A percentile compares a stretch with the other conserved stretches of the same genome.
phyloP scores from a whole-genome alignment of 2,797 vertebrate genomes.

The Syngnathus acus region DNA sequence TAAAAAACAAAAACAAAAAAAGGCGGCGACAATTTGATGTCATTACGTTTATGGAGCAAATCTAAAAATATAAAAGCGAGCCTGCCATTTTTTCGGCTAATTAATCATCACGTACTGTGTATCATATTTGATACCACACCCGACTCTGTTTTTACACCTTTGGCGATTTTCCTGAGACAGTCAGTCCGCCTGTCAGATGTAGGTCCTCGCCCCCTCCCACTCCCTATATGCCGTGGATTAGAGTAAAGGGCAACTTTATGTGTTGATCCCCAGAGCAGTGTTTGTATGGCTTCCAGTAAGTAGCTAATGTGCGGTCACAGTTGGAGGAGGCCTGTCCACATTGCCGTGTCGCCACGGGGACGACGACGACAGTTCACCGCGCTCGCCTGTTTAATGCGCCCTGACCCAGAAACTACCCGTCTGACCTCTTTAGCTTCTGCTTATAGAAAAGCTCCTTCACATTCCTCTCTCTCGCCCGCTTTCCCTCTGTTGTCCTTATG shows the following conservation, averaged over 20 bases:
- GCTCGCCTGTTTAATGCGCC: slow-evolving; percentile 48
- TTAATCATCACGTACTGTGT: neutral
- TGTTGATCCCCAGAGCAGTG: slow-evolving; percentile 56
- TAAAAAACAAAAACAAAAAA: no score
- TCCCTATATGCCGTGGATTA: slow-evolving; percentile 45
- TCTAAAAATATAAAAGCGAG: no score
- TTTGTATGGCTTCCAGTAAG: slow-evolving; percentile 44
- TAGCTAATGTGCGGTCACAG: slow-evolving; percentile 55
- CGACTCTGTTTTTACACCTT: slow-evolving; percentile 39
- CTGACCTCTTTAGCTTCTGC: slow-evolving; percentile 63
- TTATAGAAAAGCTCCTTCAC: slow-evolving; percentile 42
- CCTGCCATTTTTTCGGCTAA: neutral
- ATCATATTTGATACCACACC: slow-evolving; percentile 1
- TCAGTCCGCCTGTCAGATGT: slow-evolving; percentile 29
- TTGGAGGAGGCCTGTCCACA: slow-evolving; percentile 49
- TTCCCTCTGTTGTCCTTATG: slow-evolving; percentile 22
- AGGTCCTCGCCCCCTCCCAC: slow-evolving; percentile 12
- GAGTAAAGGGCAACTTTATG: slow-evolving; percentile 54
- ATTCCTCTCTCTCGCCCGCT: neutral
- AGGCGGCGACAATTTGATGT: neutral
- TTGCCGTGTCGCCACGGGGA: slow-evolving; percentile 38
- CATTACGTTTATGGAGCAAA: neutral
- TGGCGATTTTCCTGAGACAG: slow-evolving; percentile 30
- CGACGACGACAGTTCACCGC: slow-evolving; percentile 28
- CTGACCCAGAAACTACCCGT: slow-evolving; percentile 57